A percentile compares a stretch with the other conserved stretches of the same genome.
phyloP scores from a whole-genome alignment of 2,797 vertebrate genomes.

The Parambassis ranga region DNA sequence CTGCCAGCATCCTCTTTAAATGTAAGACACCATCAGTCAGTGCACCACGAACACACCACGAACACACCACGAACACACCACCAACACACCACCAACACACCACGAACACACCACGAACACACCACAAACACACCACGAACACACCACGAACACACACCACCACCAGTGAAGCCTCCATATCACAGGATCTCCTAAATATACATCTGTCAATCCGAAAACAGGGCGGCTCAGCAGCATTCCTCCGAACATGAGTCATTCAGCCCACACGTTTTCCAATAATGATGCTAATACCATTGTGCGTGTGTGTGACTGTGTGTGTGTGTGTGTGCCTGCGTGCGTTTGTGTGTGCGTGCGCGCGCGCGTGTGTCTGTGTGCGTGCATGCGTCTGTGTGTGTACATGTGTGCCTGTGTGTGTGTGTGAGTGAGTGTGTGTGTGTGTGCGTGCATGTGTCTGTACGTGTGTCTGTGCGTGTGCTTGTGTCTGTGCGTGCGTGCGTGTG shows the following conservation, averaged over 20 bases:
- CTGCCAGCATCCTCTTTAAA: constrained; percentile 10
- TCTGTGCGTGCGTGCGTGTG: background rate
- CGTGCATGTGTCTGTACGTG: background rate
- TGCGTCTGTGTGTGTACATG: background rate
- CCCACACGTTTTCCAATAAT: constrained; percentile 1
- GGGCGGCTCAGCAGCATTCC: background rate
- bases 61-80: too few species aligned
- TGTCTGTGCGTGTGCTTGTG: background rate
- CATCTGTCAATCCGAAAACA: constrained; percentile 5
- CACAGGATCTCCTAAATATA: constrained; percentile 36
- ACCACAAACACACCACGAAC: too few species aligned
- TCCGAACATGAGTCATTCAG: constrained; percentile 2
- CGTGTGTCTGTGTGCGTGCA: too few species aligned
- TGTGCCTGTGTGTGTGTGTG: too few species aligned
- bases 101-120: too few species aligned
- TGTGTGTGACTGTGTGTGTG: background rate
- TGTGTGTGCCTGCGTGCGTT: background rate
- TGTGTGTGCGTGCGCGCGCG: background rate
- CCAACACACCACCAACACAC: too few species aligned
- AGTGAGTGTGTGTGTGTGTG: too few species aligned
- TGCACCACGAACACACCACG: background rate
- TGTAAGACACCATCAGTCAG: background rate
- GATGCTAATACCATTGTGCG: background rate
- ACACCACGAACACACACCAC: too few species aligned
- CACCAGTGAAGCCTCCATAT: too few species aligned